phyloP scores from a whole-genome alignment of 2,113 vertebrate species.

The Pseudopodoces humilis region DNA sequence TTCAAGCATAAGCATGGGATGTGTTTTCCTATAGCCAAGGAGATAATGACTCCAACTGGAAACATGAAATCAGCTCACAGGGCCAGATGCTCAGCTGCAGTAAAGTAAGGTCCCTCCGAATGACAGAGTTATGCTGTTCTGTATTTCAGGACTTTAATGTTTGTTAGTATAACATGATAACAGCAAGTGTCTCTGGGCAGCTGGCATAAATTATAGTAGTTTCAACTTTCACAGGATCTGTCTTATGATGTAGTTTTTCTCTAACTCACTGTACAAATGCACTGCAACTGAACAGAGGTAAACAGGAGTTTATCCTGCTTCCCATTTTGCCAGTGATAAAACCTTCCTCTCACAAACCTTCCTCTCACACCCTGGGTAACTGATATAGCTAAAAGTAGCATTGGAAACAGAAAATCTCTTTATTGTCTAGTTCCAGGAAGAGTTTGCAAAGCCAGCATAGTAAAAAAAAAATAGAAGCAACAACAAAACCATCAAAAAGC shows the following conservation, averaged over 20 bases:
- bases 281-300: background rate
- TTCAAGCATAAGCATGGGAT: background rate
- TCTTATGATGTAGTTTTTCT: background rate
- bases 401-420: background rate
- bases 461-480: background rate
- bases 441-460: background rate
- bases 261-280: background rate
- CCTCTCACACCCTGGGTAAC: background rate
- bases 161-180: background rate
- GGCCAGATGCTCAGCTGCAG: background rate
- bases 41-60: background rate
- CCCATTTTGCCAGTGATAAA: background rate
- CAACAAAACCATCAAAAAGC: background rate
- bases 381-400: background rate
- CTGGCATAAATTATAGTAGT: background rate
- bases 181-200: background rate
- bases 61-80: background rate
- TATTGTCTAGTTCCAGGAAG: background rate
- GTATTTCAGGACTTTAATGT: background rate
- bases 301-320: background rate
- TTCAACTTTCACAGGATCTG: background rate
- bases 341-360: background rate
- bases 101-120: background rate
- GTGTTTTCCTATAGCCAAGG: background rate
- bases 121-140: background rate